Base-by-base conservation (phyloP, 2,797 vertebrate species). In the Danio kyathit region DNA sequence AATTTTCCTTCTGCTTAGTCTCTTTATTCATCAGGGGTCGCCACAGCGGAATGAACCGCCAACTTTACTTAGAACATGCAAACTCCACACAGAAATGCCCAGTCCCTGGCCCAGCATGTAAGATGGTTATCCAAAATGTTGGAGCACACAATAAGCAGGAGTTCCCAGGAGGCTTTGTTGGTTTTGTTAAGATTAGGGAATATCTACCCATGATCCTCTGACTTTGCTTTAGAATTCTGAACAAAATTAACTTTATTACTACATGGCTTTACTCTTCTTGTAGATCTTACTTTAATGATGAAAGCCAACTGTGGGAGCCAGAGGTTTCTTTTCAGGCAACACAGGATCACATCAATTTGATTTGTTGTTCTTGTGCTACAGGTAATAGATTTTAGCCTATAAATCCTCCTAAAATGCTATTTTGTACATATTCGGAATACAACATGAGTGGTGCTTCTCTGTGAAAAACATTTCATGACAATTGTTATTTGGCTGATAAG, bases 281-380 rank as follows among this genome's bases (percentile, higher is more conserved):
- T 38, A 71, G 59, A 90, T 90, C 89, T 88, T 88, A 87, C 85
- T 85, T 90, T 87, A 86, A 86, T 85, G 90, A 91, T 90, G 85
- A 84, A 82, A 76, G 73, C 84, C 19, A 41, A 87, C 75, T 80
- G 11, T 77, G 89, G 1, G 87, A 88, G 90, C 89, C 89, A 90
- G 89, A 76, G 89, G 90, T 84, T 89, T 88, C 60, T 88, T 81
- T 88, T 84, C 82, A 43, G 88, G 90, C 86, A 70, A 79, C 80
- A 88, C 77, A 13, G 77, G 74, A 87, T 86, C 3, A 52, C 59
- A 14, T 44, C 57, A 79, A 54, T 72, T 79, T 13, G 63, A 59
- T 51, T 72, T 38, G n/a, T 44, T 71, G 77, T 64, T 64, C 77
- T 61, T 57, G 63, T 72, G 67, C 72, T 89, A 81, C 64, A 75